Base-by-base conservation (phyloP, 2,113 vertebrate genomes). In the Cynopterus brachyotis region DNA sequence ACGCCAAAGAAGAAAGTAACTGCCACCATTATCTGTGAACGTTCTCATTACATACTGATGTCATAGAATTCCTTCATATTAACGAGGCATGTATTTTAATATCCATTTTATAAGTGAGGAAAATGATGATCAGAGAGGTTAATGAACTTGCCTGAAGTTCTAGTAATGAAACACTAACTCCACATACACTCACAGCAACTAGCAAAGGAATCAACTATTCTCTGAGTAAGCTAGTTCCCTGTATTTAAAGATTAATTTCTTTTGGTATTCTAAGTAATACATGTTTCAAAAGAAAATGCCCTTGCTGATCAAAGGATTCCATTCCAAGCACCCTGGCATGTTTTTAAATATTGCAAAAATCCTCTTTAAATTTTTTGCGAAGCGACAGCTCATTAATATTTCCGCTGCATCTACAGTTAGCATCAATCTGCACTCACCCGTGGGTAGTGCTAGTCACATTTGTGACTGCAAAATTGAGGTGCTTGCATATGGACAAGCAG, bases 261-360 rank as follows among this genome's bases (percentile, higher is more conserved):
- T 59, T 50, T 35, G 2, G 64, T 70, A 96, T 79, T 94, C 84
- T 62, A 24, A 88, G 89, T 81, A 64, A 91, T 90, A 12, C 42
- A 37, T 67, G 70, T 97, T 95, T 91, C 69, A 94, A 87, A 95
- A 95, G 89, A 91, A 81, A 97, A 95, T 91, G 35, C 42, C 19
- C 83, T 92, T 95, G 59, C 72, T 94, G 96, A 96, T 96, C 84
- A n/a, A 72, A 96, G 97, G 53, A 66, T 69, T 94, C 92, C 84
- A 72, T 75, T 85, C 92, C 53, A 55, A 95, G 84, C 92, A 60
- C 6, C 6, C n/a, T 95, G 85, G 84, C 76, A 32, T 4, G 3
- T 40, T 92, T 95, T 98, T 95, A 86, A 93, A 93, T 85, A 97
- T 87, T 89, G 84, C 53, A 88, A 85, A 92, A 97, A 96, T 72